Evolutionary conservation across 2,888 invertebrate species (phyloP).

Genomic region (Bombylius major): DNA sequence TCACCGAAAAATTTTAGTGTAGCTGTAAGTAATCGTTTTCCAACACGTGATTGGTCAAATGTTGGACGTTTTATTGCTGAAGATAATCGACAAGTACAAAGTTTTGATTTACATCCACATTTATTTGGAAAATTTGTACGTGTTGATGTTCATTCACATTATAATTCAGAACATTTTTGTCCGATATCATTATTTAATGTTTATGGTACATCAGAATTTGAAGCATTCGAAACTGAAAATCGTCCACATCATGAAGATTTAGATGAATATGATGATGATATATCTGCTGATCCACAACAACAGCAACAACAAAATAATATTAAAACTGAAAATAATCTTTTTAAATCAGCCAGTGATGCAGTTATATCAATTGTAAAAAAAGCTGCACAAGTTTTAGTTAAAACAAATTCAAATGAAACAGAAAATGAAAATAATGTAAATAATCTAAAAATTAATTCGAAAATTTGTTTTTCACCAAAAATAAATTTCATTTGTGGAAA

Average conservation of each 20-base stretch:
- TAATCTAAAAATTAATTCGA: constrained; percentile 22
- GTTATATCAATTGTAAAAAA: constrained; percentile 87
- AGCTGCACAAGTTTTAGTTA: constrained; percentile 74
- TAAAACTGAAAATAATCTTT: constrained; percentile 54
- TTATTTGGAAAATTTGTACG: constrained; percentile 82
- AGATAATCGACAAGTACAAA: constrained; percentile 77
- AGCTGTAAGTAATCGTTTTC: constrained; percentile 77
- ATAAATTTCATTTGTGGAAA: constrained; percentile 61
- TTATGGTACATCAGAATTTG: constrained; percentile 87
- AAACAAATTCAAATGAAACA: constrained; percentile 53
- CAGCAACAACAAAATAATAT: constrained; percentile 4
- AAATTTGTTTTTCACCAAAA: constrained; percentile 56
- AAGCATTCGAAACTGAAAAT: constrained; percentile 73
- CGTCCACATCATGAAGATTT: constrained; percentile 52
- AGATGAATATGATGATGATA: constrained; percentile 56
- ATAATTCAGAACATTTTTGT: constrained; percentile 95
- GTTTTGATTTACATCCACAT: constrained; percentile 66
- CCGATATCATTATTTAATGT: constrained; percentile 91
- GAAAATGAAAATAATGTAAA: constrained; percentile 19
- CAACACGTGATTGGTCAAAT: constrained; percentile 81
- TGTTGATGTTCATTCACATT: constrained; percentile 84
- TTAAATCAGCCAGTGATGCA: constrained; percentile 80
- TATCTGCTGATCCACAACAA: constrained; percentile 39
- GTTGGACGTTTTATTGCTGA: constrained; percentile 79
- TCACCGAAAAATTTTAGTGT: constrained; percentile 86